Evolutionary conservation across 2,113 vertebrate genomes (phyloP).

Genomic region (Xiphias gladius): DNA sequence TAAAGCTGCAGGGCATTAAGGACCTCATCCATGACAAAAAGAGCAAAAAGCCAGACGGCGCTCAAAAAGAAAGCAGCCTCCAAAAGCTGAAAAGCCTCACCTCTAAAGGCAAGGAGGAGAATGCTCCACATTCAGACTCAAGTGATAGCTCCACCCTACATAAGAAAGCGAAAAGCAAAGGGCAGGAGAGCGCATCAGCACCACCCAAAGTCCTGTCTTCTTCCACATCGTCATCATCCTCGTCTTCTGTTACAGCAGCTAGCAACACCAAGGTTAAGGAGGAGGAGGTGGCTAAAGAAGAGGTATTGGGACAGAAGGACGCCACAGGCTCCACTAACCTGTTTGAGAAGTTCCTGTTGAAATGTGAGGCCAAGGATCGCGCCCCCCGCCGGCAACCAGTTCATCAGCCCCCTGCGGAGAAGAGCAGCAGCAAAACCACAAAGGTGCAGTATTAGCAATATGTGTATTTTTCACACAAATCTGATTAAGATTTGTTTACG

Average conservation of each 20-base stretch:
- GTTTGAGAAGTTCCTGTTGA: constrained; percentile 85
- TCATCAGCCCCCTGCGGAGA: constrained; percentile 62
- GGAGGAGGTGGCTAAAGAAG: constrained; percentile 78
- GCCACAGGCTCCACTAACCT: constrained; percentile 77
- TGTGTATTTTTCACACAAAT: neutral
- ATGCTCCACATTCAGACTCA: constrained; percentile 79
- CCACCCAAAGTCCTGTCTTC: constrained; percentile 68
- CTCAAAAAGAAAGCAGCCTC: constrained; percentile 80
- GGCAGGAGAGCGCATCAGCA: constrained; percentile 49
- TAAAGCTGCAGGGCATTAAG: constrained; percentile 83
- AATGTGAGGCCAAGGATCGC: constrained; percentile 85
- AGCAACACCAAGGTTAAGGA: constrained; percentile 69
- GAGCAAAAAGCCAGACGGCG: constrained; percentile 75
- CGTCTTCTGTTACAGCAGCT: constrained; percentile 56
- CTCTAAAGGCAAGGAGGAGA: constrained; percentile 83
- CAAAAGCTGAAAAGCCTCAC: constrained; percentile 82
- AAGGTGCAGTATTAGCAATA: constrained; percentile 70
- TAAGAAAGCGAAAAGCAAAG: constrained; percentile 76
- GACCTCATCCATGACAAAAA: constrained; percentile 85
- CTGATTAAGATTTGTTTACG: neutral
- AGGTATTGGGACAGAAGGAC: constrained; percentile 73
- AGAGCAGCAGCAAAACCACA: constrained; percentile 63
- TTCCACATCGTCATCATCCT: constrained; percentile 69
- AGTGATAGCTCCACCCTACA: constrained; percentile 80
- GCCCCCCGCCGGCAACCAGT: constrained; percentile 73